Percentiles rank a stretch among this genome's conserved stretches.
These are phyloP conservation scores for Steinernema carpocapsae DNA, from an alignment of 2,888 invertebrate genomes.

Conservation along the genomic window DNA sequence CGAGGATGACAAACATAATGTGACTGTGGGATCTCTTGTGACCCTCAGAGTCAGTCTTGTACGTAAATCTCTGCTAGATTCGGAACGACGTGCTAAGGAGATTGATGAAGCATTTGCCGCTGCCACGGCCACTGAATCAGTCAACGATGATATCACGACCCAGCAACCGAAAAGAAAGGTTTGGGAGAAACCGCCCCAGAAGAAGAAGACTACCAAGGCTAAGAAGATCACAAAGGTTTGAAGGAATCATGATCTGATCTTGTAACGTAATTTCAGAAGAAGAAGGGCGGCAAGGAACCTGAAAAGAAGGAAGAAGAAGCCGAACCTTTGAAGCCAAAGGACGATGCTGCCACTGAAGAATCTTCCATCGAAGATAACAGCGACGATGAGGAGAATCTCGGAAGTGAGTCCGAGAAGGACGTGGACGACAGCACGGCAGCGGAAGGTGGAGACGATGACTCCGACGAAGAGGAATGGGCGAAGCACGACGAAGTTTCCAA, in stretches of 20 bases:
- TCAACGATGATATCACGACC: constrained; percentile 64
- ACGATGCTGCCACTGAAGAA: not conserved
- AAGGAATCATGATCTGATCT: not conserved
- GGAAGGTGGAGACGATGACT: constrained; percentile 45
- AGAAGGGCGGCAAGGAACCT: constrained; percentile 2
- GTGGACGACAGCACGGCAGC: constrained; percentile 68
- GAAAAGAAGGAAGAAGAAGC: constrained; percentile 14
- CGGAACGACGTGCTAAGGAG: constrained; percentile 42
- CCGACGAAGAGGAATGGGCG: constrained; percentile 49
- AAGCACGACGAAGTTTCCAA: constrained; percentile 45
- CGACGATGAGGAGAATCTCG: not conserved
- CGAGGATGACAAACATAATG: constrained; percentile 93
- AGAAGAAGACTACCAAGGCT: constrained; percentile 48
- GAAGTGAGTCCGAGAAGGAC: constrained; percentile 70
- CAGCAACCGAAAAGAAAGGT: constrained; percentile 47
- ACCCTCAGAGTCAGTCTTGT: constrained; percentile 89
- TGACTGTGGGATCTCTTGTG: constrained; percentile 95
- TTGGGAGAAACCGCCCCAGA: constrained; percentile 54
- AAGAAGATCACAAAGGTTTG: constrained; percentile 25
- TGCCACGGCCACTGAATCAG: constrained; percentile 69
- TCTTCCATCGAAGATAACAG: constrained; percentile 6
- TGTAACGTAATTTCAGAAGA: constrained; percentile 12
- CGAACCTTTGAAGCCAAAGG: not conserved
- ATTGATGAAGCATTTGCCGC: constrained; percentile 69
- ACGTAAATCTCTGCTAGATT: constrained; percentile 81